A percentile compares a stretch with the other conserved stretches of the same genome.
Evolutionary conservation across 1,140 invertebrate genomes (phyloP).

Genomic region (Drosophila lowei): DNA sequence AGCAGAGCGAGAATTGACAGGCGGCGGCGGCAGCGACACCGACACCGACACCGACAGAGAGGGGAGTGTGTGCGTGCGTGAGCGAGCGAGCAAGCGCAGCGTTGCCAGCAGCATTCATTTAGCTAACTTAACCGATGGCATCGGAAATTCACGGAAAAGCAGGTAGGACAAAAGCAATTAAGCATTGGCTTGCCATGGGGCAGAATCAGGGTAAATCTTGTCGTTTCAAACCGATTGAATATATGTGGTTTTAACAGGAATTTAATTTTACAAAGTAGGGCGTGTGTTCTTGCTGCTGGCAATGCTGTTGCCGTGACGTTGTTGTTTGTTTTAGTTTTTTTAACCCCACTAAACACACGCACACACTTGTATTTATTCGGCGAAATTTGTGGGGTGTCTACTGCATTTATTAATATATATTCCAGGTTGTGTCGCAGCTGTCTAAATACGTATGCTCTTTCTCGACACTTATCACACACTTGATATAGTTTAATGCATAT

Average conservation of each 20-base stretch:
- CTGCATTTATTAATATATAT: neutral
- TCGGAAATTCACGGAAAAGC: slow-evolving; percentile 33
- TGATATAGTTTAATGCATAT: slow-evolving; percentile 6
- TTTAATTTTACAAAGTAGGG: slow-evolving; percentile 32
- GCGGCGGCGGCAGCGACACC: slow-evolving; percentile 40
- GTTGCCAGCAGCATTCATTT: slow-evolving; percentile 32
- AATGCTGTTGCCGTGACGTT: slow-evolving; percentile 66
- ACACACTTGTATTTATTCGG: slow-evolving; percentile 36
- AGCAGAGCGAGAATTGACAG: slow-evolving; percentile 63
- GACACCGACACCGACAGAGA: slow-evolving; percentile 52
- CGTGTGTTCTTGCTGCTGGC: slow-evolving; percentile 63
- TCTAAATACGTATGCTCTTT: neutral
- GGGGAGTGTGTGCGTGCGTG: slow-evolving; percentile 28
- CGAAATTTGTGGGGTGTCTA: slow-evolving; percentile 20
- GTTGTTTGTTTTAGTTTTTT: slow-evolving; percentile 69
- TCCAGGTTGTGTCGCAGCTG: neutral
- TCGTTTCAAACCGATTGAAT: neutral
- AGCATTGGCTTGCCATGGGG: neutral
- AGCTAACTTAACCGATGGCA: slow-evolving; percentile 1
- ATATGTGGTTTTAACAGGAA: neutral
- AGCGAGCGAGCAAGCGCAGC: slow-evolving; percentile 30
- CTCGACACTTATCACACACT: neutral
- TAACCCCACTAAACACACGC: slow-evolving; percentile 52
- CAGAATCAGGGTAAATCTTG: too few species aligned
- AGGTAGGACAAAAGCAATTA: slow-evolving; percentile 37